Evolutionary conservation across 1,140 invertebrate genomes (phyloP), one percentile per base, ranked within the genome.

Genomic region (Leguminivora glycinivorella): DNA sequence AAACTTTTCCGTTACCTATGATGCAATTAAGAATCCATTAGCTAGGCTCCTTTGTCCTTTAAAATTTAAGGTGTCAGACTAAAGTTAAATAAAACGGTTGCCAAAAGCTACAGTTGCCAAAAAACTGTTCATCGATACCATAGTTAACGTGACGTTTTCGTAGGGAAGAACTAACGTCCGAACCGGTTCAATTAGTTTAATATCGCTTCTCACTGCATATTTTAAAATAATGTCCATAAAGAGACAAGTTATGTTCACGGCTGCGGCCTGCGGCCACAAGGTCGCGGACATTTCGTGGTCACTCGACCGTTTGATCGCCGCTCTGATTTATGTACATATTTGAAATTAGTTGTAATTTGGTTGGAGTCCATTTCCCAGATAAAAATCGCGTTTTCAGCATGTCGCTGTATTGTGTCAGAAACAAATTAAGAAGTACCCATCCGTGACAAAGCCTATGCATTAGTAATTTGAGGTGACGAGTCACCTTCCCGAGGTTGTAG

Each of bases 311-410:
- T 31, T n/a, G 19, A 10, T 24, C 56, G 56, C 34, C 24, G 56
- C 56, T 60, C 25, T 34, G 58, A 34, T 63, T n/a, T 43, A 38
- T 2, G 34, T 43, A 43, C 3, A 34, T 63, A 34, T 29, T 63
- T 63, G 9, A 63, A 63, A 63, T 34, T 60, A 29, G n/a, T 29
- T 63, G 25, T 63, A 34, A 63, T 63, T 63, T 63, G 25, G 25
- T 60, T 60, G 25, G 25, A 63, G 26, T 52, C 58, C 17, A 63
- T 63, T 63, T 63, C 17, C 25, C 24, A 17, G 58, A 63, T 63
- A 63, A 29, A 60, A 63, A 63, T 63, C 58, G n/a, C 2, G 29
- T 31, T 63, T 63, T 17, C 58, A 63, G 29, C 19, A 52, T 22
- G 14, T n/a, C n/a, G n/a, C 43, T 5, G 43, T 52, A 9, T n/a